Percentiles rank a stretch among this genome's conserved stretches.
These are phyloP conservation scores for Coecobrya sp. DNA, from an alignment of 2,888 invertebrate species.

Conservation along the genomic window DNA sequence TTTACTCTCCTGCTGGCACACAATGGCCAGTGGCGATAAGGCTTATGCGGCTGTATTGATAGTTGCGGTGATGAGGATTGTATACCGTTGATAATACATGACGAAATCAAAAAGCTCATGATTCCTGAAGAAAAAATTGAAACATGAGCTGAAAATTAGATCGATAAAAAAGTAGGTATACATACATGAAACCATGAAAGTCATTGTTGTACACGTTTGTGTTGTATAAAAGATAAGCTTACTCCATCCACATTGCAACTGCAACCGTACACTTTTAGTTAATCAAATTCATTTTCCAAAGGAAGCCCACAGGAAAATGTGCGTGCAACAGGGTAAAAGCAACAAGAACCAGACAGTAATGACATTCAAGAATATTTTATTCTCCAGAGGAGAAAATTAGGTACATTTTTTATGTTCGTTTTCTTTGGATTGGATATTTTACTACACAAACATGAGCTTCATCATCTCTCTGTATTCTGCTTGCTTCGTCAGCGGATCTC, in stretches of 20 bases:
- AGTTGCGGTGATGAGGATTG: slow-evolving; percentile 42
- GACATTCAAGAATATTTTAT: slow-evolving; percentile 12
- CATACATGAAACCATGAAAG: not conserved
- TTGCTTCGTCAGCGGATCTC: not conserved
- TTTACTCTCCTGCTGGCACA: slow-evolving; percentile 61
- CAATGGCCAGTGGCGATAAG: slow-evolving; percentile 41
- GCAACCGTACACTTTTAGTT: not conserved
- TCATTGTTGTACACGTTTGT: no score
- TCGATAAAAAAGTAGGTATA: not conserved
- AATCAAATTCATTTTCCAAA: slow-evolving; percentile 12
- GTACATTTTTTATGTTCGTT: not conserved
- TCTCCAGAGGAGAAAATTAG: slow-evolving; percentile 12
- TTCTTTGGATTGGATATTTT: not conserved
- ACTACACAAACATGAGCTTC: not conserved
- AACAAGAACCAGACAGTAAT: not conserved
- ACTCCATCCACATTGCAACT: not conserved
- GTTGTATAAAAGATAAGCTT: not conserved
- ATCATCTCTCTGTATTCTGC: not conserved
- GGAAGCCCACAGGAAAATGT: not conserved
- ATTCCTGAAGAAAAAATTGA: not conserved
- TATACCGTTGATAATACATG: slow-evolving; percentile 55
- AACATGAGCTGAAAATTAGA: not conserved
- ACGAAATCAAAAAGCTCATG: slow-evolving; percentile 24
- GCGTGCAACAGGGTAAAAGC: slow-evolving; percentile 3
- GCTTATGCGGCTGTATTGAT: slow-evolving; percentile 35